Evolutionary conservation across 2,113 vertebrate genomes (phyloP).

Genomic region (Chaenocephalus aceratus): DNA sequence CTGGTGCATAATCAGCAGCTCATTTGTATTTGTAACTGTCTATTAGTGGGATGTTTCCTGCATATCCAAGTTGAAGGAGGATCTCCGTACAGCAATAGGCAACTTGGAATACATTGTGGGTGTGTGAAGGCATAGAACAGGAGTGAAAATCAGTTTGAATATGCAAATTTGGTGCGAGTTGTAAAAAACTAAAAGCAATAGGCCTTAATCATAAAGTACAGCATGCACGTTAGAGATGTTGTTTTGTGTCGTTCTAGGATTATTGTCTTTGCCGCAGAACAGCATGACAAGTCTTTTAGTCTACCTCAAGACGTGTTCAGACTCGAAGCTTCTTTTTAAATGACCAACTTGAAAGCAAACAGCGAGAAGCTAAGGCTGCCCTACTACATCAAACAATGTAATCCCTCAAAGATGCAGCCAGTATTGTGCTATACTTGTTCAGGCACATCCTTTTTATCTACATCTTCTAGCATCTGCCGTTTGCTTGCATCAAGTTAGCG

Average conservation of each 20-base stretch:
- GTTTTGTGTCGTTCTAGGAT: background rate
- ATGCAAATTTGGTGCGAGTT: background rate
- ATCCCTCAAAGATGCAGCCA: background rate
- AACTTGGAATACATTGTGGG: background rate
- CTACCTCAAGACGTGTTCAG: background rate
- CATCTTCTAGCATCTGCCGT: slow-evolving; percentile 20
- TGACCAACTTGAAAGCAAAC: slow-evolving; percentile 18
- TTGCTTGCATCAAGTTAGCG: slow-evolving; percentile 2
- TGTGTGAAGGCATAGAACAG: background rate
- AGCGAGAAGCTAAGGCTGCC: background rate
- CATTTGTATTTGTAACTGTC: slow-evolving; percentile 28
- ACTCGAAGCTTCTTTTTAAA: slow-evolving; percentile 6
- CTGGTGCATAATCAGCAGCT: slow-evolving; percentile 62
- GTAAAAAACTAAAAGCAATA: background rate
- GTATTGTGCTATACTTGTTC: background rate
- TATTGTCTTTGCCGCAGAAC: slow-evolving; percentile 7
- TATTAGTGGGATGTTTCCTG: slow-evolving; percentile 14
- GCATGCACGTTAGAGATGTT: background rate
- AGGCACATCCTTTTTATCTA: background rate
- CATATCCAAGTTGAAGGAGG: background rate
- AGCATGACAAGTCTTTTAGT: background rate
- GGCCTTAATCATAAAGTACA: background rate
- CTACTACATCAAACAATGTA: background rate
- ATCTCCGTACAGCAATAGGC: background rate
- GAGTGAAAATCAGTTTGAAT: background rate